Evolutionary conservation across 2,113 vertebrate genomes (phyloP).

Genomic region (Silurus asotus): DNA sequence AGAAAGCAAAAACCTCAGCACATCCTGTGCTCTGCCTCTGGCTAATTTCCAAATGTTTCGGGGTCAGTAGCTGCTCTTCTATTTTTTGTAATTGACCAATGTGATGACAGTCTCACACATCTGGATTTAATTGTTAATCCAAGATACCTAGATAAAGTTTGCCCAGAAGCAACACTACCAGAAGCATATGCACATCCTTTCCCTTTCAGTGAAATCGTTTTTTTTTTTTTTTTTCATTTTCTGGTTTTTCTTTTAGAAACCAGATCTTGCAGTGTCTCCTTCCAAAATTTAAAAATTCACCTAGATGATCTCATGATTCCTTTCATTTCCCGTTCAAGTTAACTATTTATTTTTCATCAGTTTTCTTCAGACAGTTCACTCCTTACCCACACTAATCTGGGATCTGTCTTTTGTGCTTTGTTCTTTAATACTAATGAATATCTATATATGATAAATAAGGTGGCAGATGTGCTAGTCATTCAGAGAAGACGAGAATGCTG

Average conservation of each 20-base stretch:
- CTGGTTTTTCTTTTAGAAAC: background rate
- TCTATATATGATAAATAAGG: background rate
- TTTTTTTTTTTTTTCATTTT: background rate
- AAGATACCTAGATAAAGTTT: background rate
- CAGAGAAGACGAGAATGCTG: background rate
- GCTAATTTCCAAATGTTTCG: background rate
- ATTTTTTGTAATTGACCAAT: background rate
- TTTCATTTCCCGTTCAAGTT: background rate
- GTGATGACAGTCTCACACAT: background rate
- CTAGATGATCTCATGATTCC: background rate
- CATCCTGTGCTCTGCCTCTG: background rate
- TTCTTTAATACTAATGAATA: background rate
- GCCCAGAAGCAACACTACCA: background rate
- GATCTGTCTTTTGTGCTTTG: background rate
- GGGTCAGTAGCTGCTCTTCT: background rate
- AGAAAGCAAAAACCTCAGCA: background rate
- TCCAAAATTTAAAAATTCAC: background rate
- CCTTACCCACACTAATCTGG: background rate
- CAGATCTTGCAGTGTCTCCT: background rate
- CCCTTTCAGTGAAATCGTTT: background rate
- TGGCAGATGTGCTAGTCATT: background rate
- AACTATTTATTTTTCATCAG: background rate
- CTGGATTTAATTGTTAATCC: background rate
- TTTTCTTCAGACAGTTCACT: background rate
- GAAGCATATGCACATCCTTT: background rate